Conservation (phyloP, 1,140 invertebrate species). For the Drosophila gunungcola region DNA sequence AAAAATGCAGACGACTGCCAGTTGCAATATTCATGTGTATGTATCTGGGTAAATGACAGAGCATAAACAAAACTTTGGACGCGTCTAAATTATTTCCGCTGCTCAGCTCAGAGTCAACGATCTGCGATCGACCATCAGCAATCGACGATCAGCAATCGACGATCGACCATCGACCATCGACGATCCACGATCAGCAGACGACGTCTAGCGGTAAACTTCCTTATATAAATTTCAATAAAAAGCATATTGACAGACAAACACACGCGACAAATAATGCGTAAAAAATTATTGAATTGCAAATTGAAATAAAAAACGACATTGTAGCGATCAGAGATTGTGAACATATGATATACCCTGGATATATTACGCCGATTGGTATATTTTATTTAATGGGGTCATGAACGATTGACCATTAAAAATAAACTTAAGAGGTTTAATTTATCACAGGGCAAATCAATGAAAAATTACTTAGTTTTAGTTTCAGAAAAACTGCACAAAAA, state of each 20-base stretch:
- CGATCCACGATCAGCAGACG: slow-evolving; percentile 30
- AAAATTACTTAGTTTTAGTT: too few relatives aligned
- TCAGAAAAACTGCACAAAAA: too few relatives aligned
- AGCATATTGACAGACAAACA: slow-evolving; percentile 65
- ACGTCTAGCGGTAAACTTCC: slow-evolving; percentile 69
- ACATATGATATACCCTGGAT: slow-evolving; percentile 7
- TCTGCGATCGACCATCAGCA: slow-evolving; percentile 33
- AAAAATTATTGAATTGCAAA: slow-evolving; percentile 81
- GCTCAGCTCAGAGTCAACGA: slow-evolving; percentile 59
- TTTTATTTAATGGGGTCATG: too few relatives aligned
- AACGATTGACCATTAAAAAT: background rate
- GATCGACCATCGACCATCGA: slow-evolving; percentile 16
- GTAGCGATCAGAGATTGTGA: background rate
- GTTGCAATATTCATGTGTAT: slow-evolving; percentile 36
- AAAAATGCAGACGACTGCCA: slow-evolving; percentile 67
- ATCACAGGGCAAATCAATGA: too few relatives aligned
- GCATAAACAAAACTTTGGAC: slow-evolving; percentile 70
- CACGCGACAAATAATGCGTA: slow-evolving; percentile 73
- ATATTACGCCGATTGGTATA: background rate
- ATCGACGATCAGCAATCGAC: slow-evolving; percentile 32
- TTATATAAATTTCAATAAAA: slow-evolving; percentile 78
- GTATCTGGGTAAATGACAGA: slow-evolving; percentile 33
- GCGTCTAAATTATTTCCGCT: slow-evolving; percentile 77
- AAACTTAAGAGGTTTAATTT: background rate
- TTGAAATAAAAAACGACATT: slow-evolving; percentile 68